Percentiles rank a stretch among this genome's conserved stretches.
Evolutionary conservation across 2,888 invertebrate genomes (phyloP).

Genomic region (Agriopis aurantiaria): DNA sequence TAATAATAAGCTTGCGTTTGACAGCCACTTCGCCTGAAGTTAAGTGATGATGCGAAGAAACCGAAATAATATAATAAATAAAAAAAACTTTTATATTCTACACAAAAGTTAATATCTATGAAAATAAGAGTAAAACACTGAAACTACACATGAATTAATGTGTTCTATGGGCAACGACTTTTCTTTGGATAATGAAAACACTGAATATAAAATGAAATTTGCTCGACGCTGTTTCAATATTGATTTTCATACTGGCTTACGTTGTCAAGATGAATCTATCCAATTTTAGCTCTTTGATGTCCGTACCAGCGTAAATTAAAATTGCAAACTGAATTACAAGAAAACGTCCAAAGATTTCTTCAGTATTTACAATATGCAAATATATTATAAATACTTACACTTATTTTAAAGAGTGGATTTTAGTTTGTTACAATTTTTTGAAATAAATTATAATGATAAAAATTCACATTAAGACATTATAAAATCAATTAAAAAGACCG

Average conservation of each 20-base stretch:
- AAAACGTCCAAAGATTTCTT: slow-evolving; percentile 10
- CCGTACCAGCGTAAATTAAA: slow-evolving; percentile 37
- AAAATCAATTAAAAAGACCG: too few relatives aligned
- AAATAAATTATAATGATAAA: too few relatives aligned
- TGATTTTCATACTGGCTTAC: slow-evolving; percentile 26
- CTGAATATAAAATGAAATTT: slow-evolving; percentile 12
- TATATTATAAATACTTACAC: neutral
- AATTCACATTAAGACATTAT: too few relatives aligned
- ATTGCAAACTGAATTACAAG: slow-evolving; percentile 32
- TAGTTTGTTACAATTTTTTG: too few relatives aligned
- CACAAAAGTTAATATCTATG: neutral
- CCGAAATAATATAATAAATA: too few relatives aligned
- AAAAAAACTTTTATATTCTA: too few relatives aligned
- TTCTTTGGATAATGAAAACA: slow-evolving; percentile 1
- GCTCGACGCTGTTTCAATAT: slow-evolving; percentile 32
- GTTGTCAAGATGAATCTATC: slow-evolving; percentile 28
- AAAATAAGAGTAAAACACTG: neutral
- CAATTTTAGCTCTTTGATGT: slow-evolving; percentile 40
- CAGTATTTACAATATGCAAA: neutral
- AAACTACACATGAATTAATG: slow-evolving; percentile 2
- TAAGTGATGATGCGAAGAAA: too few relatives aligned
- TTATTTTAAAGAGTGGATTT: too few relatives aligned
- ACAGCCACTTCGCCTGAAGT: too few relatives aligned
- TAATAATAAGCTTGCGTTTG: too few relatives aligned
- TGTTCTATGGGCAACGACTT: neutral